Base-by-base conservation (phyloP, 2,888 invertebrate species). In the Timema podura region DNA sequence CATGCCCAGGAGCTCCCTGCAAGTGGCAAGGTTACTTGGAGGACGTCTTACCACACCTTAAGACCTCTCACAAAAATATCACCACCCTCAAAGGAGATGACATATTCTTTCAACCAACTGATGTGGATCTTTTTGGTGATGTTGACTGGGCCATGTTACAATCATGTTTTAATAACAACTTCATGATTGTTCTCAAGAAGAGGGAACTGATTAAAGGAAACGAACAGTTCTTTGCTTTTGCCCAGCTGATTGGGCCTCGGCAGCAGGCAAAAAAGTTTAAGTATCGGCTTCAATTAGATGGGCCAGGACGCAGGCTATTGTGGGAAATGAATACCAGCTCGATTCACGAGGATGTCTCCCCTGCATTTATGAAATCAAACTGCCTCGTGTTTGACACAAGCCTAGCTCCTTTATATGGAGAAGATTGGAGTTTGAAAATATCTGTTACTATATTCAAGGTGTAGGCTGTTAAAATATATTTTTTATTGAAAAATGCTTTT, bases 81-180 rank as follows among this genome's bases (percentile, higher is more conserved):
- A 98, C 98, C 15, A 99, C 98, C 67, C 85, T 99, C 73, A 97
- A 98, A 87, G 96, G 93, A 68, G 99, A 99, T 83, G 99, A 99
- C 81, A 99, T 99, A 77, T 99, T 99, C 68, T 99, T 99, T 82
- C 84, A 99, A 77, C 99, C 99, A 2, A 99, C 99, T 54, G 99
- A 99, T 82, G 99, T 99, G 73, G 99, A 98, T 84, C 87, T 99
- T 75, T 98, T 98, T 8, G 99, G 99, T 71, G 98, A 98, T 48
- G 98, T 98, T 10, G 98, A 98, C 82, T 98, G 98, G 98, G 96
- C 96, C 6, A 99, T 99, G 99, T 98, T 99, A 98, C 99, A 99
- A 83, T 96, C 96, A 48, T 99, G 99, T 82, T 99, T 98, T 81
- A 96, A 96, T 70, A 96, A 97, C 80, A 96, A 98, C 82, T 99